These are phyloP conservation scores for Phlogophora meticulosa DNA, from an alignment of 2,888 invertebrate genomes.

Conservation along the genomic window DNA sequence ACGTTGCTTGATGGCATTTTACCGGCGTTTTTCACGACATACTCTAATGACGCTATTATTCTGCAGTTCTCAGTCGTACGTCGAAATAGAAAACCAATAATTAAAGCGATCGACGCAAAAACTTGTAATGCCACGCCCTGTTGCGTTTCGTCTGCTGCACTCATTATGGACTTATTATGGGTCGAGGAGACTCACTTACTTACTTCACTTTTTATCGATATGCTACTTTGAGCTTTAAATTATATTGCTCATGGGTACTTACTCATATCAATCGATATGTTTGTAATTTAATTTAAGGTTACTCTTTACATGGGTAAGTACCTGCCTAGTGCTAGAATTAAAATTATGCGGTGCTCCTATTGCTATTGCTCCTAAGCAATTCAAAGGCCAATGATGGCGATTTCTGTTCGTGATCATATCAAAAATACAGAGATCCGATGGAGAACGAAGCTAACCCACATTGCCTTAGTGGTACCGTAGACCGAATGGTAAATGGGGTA, in stretches of 20 bases:
- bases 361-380: too few species aligned
- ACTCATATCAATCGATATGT: background rate
- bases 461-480: too few species aligned
- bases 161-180: slow-evolving; percentile 26
- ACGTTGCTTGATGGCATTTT: slow-evolving; percentile 66
- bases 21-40: slow-evolving; percentile 73
- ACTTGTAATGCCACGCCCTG: slow-evolving; percentile 62
- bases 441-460: too few species aligned
- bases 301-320: background rate
- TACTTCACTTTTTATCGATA: slow-evolving; percentile 35
- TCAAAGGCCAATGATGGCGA: too few species aligned
- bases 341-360: too few species aligned
- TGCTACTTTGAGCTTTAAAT: slow-evolving; percentile 9
- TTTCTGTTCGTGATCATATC: too few species aligned
- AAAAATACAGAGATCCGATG: too few species aligned
- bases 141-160: slow-evolving; percentile 58
- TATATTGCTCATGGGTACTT: background rate
- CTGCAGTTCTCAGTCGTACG: slow-evolving; percentile 81
- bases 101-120: slow-evolving; percentile 75
- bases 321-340: too few species aligned
- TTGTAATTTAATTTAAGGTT: background rate
- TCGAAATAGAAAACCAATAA: slow-evolving; percentile 85
- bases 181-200: slow-evolving; percentile 45
- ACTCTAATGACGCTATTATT: slow-evolving; percentile 83
- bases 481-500: too few species aligned